Evolutionary conservation across 2,797 vertebrate species (phyloP), one percentile per base, ranked within the genome.

Genomic region (Nasua narica): DNA sequence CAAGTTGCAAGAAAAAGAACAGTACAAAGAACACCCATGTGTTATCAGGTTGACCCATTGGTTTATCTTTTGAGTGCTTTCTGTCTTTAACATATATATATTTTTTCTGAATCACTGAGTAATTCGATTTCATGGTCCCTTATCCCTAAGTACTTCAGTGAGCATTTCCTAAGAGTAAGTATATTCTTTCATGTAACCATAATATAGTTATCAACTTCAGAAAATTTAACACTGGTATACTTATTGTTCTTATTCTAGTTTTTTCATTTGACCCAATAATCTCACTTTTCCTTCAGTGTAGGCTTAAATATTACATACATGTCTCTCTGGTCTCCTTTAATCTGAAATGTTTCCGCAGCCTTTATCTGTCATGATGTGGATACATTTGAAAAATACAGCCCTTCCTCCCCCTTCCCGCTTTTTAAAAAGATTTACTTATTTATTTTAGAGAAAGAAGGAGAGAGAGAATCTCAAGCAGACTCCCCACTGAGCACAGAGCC

Each of bases 81-180:
- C 40, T 92, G 9, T 89, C 23, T 70, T 48, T 86, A 35, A 48
- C 7, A 21, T 54, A 35, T 6, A 46, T n/a, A 35, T 9, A 43
- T 37, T n/a, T 96, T 62, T 21, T 32, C 67, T 50, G 37, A 67
- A 86, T 86, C 87, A 54, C 32, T 77, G 84, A 7, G 91, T 78
- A 78, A 35, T 94, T 83, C 46, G 48, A 96, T 92, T 48, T 78
- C 52, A 54, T 78, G 60, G 50, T 32, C 32, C 9, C 18, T 94
- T 74, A 77, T 15, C 15, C 70, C 50, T 81, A 93, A 89, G 83
- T 78, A 91, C 46, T 90, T 89, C 69, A 60, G 4, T 62, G 40
- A 89, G 37, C 82, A 19, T 79, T 86, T 92, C 29, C 72, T 78
- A 77, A 94, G 94, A 94, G 81, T 52, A 87, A 82, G 7, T 65